Evolutionary conservation across 2,113 vertebrate species (phyloP).

Genomic region (human (Homo sapiens)): DNA sequence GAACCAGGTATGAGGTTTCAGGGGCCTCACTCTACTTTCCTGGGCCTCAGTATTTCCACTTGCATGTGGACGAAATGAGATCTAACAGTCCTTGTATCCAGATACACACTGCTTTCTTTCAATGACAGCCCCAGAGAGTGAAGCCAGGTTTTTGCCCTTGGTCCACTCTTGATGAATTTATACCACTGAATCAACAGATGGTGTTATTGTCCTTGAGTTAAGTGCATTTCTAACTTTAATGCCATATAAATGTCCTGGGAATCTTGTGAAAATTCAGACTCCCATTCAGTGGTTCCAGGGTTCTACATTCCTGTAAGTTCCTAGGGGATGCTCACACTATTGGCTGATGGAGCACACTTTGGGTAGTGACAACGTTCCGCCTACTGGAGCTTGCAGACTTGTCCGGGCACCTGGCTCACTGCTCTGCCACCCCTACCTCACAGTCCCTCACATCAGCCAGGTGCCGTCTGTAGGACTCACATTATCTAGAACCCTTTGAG

Average conservation of each 20-base stretch:
- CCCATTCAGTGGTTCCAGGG: fast-evolving
- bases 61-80: fast-evolving
- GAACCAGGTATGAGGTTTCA: fast-evolving
- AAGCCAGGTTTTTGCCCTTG: background rate
- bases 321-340: background rate
- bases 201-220: no score
- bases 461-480: fast-evolving
- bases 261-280: background rate
- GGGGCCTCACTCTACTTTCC: fast-evolving
- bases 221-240: background rate
- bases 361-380: fast-evolving
- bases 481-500: fast-evolving
- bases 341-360: background rate
- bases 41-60: background rate
- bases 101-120: background rate
- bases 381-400: fast-evolving
- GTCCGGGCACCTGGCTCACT: fast-evolving
- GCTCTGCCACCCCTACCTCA: background rate
- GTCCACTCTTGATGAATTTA: fast-evolving
- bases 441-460: fast-evolving
- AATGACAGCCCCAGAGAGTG: fast-evolving
- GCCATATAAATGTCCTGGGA: fast-evolving
- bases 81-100: fast-evolving
- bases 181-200: no score
- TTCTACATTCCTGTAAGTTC: background rate